These are phyloP conservation scores for Chloropsis hardwickii DNA, from an alignment of 2,113 vertebrate species.

Conservation along the genomic window DNA sequence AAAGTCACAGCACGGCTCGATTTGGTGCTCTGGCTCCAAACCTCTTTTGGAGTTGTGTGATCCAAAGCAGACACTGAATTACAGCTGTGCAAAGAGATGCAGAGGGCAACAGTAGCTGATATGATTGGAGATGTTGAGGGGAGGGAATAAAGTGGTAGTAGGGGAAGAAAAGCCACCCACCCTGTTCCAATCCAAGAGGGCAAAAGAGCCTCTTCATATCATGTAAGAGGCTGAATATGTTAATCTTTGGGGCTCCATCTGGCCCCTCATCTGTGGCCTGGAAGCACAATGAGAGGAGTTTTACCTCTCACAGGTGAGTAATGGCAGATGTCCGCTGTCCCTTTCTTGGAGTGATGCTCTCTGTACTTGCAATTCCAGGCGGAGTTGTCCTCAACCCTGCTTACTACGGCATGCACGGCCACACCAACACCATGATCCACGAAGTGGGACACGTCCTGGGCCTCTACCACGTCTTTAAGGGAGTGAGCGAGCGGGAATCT, in stretches of 20 bases:
- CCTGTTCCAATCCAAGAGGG: background rate
- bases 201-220: background rate
- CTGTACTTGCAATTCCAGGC: conserved; percentile 72
- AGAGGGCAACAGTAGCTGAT: background rate
- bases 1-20: fast-evolving
- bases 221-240: background rate
- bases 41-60: background rate
- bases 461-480: conserved; percentile 97
- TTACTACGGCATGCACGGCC: conserved; percentile 88
- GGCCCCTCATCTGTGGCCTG: background rate
- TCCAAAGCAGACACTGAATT: background rate
- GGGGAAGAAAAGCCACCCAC: background rate
- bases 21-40: background rate
- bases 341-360: background rate
- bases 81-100: background rate
- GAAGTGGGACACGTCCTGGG: conserved; percentile 95
- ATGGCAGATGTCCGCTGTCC: fast-evolving
- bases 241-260: background rate
- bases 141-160: background rate
- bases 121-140: background rate
- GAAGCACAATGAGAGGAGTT: background rate
- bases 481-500: conserved; percentile 93
- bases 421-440: conserved; percentile 95
- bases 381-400: conserved; percentile 92
- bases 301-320: background rate